These are phyloP conservation scores for Micromussa lordhowensis DNA, from an alignment of 92 coral and sea anemone species.

Conservation along the genomic window DNA sequence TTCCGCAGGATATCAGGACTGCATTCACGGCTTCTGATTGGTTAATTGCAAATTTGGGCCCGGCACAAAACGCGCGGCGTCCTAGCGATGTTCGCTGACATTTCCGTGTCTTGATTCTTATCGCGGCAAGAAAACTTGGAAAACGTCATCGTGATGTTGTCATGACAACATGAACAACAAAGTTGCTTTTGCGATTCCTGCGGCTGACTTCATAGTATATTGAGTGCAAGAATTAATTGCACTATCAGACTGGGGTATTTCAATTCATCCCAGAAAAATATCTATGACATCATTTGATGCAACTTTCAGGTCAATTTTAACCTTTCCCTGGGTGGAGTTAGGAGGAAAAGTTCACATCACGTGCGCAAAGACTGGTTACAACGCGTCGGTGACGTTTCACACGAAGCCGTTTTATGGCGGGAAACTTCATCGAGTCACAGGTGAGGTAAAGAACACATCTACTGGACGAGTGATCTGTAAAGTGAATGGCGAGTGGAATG, in stretches of 20 bases:
- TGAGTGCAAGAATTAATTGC: too few species aligned
- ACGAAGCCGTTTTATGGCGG: slow-evolving; percentile 99
- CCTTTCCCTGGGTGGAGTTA: slow-evolving; percentile 97
- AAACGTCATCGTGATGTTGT: not conserved
- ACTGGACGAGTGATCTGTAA: slow-evolving; percentile 88
- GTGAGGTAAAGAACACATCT: slow-evolving; percentile 92
- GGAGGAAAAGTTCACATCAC: slow-evolving; percentile 95
- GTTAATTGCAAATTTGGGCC: too few species aligned
- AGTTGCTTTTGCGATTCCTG: too few species aligned
- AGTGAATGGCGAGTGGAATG: slow-evolving; percentile 98
- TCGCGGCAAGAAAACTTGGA: not conserved
- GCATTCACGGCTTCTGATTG: too few species aligned
- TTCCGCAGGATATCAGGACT: too few species aligned
- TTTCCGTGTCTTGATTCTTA: not conserved
- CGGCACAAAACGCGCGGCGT: not conserved
- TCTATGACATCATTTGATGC: not conserved
- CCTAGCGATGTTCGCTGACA: not conserved
- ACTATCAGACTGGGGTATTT: too few species aligned
- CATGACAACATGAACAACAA: not conserved
- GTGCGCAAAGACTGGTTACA: slow-evolving; percentile 92
- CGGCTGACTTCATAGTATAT: too few species aligned
- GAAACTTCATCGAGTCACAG: slow-evolving; percentile 90
- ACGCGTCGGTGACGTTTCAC: slow-evolving; percentile 94
- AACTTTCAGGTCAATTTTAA: slow-evolving; percentile 85
- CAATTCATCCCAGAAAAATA: not conserved